Percentiles rank a stretch among this genome's conserved stretches.
phyloP scores from a whole-genome alignment of 2,113 vertebrate species.

The Psittacula cyanocephala region DNA sequence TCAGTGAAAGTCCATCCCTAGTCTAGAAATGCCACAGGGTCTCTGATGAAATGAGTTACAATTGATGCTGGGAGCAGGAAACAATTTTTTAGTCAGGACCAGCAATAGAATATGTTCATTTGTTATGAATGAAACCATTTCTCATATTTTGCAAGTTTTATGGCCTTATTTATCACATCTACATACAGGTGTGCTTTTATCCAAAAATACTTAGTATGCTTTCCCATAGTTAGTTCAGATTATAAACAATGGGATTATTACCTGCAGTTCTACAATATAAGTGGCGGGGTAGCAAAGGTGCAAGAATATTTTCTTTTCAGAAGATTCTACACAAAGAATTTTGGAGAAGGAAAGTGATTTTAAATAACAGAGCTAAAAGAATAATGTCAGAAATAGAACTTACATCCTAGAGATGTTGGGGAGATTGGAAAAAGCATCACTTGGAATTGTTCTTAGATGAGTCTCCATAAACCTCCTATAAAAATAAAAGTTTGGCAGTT shows the following conservation, averaged over 20 bases:
- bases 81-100: background rate
- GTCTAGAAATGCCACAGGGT: background rate
- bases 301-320: background rate
- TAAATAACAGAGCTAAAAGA: background rate
- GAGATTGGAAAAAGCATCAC: slow-evolving; percentile 83
- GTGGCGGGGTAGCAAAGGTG: background rate
- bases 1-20: background rate
- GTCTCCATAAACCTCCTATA: slow-evolving; percentile 91
- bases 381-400: slow-evolving; percentile 70
- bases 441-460: slow-evolving; percentile 80
- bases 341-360: background rate
- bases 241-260: background rate
- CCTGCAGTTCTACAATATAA: background rate
- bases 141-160: background rate
- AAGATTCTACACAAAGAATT: background rate
- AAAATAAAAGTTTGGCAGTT: slow-evolving; percentile 42
- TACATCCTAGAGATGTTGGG: slow-evolving; percentile 95
- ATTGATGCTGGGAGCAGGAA: background rate
- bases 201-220: background rate
- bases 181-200: background rate
- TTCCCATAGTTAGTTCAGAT: background rate
- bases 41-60: background rate
- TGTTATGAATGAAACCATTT: background rate
- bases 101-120: background rate
- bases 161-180: background rate